Evolutionary conservation across 2,113 vertebrate genomes (phyloP).

Genomic region (Motacilla alba): DNA sequence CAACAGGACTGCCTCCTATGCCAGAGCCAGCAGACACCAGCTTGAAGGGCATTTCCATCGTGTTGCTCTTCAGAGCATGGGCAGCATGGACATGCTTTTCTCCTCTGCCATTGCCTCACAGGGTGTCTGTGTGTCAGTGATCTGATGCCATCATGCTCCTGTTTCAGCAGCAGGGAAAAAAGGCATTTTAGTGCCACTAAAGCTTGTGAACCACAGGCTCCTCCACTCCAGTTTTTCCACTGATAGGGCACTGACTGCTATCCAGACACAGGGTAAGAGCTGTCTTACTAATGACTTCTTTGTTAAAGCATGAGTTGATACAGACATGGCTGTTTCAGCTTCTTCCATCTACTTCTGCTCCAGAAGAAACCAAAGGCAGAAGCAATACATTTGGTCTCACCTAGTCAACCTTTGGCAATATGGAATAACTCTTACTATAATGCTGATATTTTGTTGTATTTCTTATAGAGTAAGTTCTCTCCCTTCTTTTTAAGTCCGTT

Average conservation of each 20-base stretch:
- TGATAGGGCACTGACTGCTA: not conserved
- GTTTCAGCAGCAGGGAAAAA: not conserved
- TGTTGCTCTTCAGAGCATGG: not conserved
- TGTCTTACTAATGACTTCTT: not conserved
- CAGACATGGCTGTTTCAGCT: not conserved
- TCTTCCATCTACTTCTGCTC: not conserved
- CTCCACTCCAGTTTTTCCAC: not conserved
- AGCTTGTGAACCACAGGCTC: not conserved
- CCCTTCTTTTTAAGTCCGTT: not conserved
- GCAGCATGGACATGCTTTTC: not conserved
- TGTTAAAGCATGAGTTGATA: not conserved
- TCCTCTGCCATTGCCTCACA: not conserved
- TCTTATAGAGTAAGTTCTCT: not conserved
- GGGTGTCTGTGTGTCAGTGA: not conserved
- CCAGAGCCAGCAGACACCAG: not conserved
- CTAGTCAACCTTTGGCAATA: not conserved
- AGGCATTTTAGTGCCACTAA: not conserved
- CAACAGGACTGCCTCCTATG: not conserved
- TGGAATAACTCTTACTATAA: not conserved
- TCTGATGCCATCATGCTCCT: not conserved
- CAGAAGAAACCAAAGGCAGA: not conserved
- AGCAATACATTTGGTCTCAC: not conserved
- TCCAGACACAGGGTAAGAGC: not conserved
- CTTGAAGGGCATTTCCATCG: not conserved
- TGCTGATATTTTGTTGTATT: not conserved